Evolutionary conservation across 2,888 invertebrate genomes (phyloP).

Genomic region (Poecilus cupreus): DNA sequence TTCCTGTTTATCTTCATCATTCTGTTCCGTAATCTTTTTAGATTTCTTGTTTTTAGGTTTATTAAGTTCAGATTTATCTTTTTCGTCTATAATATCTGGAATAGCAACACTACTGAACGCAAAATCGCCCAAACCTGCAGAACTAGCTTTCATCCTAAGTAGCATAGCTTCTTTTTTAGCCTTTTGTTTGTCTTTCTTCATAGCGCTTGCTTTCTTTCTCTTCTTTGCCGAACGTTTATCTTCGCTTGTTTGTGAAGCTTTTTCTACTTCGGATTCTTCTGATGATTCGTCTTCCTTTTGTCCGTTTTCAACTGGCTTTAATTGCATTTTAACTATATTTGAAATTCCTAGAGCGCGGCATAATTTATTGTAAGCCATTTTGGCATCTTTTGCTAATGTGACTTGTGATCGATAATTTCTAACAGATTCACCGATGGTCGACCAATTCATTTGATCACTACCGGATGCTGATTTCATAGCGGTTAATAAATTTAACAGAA

Average conservation of each 20-base stretch:
- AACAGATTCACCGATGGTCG: slow-evolving; percentile 69
- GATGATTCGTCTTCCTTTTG: slow-evolving; percentile 62
- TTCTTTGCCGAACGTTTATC: slow-evolving; percentile 67
- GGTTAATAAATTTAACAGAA: slow-evolving; percentile 76
- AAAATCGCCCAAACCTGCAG: slow-evolving; percentile 71
- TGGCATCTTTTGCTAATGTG: slow-evolving; percentile 72
- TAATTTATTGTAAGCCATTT: slow-evolving; percentile 72
- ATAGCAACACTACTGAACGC: slow-evolving; percentile 67
- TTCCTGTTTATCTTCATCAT: background rate
- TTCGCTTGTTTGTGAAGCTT: slow-evolving; percentile 45
- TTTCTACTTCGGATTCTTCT: slow-evolving; percentile 61
- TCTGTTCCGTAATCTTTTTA: slow-evolving; percentile 50
- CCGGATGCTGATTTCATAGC: slow-evolving; percentile 72
- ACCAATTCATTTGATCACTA: slow-evolving; percentile 71
- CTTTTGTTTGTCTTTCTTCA: slow-evolving; percentile 70
- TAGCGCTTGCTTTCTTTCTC: slow-evolving; percentile 67
- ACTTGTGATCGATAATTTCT: slow-evolving; percentile 69
- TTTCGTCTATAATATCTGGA: background rate
- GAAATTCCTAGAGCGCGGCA: slow-evolving; percentile 71
- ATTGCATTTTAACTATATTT: slow-evolving; percentile 67
- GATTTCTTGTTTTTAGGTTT: slow-evolving; percentile 62
- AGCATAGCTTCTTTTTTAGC: slow-evolving; percentile 73
- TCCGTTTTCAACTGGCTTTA: slow-evolving; percentile 64
- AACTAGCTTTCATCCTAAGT: slow-evolving; percentile 72
- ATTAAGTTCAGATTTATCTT: slow-evolving; percentile 59